phyloP scores from a whole-genome alignment of 2,797 vertebrate species.

The Alca torda region DNA sequence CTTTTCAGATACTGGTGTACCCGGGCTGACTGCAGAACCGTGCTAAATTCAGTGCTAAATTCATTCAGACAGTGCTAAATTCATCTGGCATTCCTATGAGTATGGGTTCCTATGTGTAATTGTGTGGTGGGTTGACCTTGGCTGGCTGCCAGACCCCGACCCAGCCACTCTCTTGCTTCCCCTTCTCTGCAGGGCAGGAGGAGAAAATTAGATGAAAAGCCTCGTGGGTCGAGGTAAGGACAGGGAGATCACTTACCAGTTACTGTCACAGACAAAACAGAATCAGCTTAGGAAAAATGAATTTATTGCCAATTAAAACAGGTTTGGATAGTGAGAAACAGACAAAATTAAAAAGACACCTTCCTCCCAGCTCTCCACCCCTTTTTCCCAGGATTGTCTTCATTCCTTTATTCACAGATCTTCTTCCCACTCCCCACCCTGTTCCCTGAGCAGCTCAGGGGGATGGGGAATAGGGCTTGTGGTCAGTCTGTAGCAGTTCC shows the following conservation, averaged over 20 bases:
- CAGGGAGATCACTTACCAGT: background rate
- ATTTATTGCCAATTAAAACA: background rate
- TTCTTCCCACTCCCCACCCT: rapidly evolving
- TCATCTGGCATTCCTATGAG: background rate
- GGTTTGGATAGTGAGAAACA: background rate
- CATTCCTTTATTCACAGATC: background rate
- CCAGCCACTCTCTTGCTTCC: background rate
- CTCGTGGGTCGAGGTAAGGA: rapidly evolving
- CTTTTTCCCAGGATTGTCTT: background rate
- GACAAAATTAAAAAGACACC: background rate
- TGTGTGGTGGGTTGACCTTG: background rate
- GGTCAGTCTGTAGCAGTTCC: background rate
- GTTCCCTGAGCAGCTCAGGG: rapidly evolving
- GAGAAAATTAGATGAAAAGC: background rate
- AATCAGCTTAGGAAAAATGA: background rate
- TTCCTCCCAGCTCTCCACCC: background rate
- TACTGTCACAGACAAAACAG: background rate
- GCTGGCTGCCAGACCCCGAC: rapidly evolving
- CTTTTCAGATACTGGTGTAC: background rate
- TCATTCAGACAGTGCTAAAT: background rate
- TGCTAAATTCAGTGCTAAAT: background rate
- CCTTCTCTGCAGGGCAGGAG: background rate
- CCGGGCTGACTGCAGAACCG: background rate
- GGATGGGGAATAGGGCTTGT: too few relatives aligned
- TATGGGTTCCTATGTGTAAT: background rate